Conservation (phyloP, 2,797 vertebrate species). For the Pogoniulus pusillus region DNA sequence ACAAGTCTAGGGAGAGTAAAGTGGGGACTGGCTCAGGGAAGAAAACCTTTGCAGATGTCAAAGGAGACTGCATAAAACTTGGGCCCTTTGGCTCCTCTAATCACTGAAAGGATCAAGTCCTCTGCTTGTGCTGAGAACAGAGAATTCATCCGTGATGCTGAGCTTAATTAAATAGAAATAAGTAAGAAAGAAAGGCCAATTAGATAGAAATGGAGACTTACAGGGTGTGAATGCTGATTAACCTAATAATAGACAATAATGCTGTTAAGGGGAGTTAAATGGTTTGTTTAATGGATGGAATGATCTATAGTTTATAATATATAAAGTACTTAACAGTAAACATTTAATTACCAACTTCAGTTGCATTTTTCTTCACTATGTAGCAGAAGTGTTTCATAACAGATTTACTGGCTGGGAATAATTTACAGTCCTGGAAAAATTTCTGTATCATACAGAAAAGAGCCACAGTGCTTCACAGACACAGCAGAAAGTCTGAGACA, state of each 20-base stretch:
- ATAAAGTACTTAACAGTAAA: constrained; percentile 71
- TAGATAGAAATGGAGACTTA: constrained; percentile 60
- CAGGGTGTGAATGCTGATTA: constrained; percentile 67
- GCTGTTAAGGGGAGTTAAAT: constrained; percentile 56
- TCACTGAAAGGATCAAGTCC: background rate
- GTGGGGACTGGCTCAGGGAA: background rate
- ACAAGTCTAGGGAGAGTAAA: background rate
- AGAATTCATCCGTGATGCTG: constrained; percentile 41
- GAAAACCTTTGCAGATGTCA: background rate
- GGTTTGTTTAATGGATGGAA: constrained; percentile 63
- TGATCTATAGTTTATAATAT: constrained; percentile 56
- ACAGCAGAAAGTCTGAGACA: background rate
- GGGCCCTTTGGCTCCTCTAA: rapidly evolving
- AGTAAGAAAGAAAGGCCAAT: constrained; percentile 60
- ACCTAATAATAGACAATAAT: constrained; percentile 71
- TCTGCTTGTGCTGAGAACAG: constrained; percentile 30
- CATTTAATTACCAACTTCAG: constrained; percentile 69
- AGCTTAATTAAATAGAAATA: constrained; percentile 72
- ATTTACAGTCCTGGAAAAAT: constrained; percentile 47
- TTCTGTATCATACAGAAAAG: background rate
- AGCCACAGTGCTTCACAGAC: background rate
- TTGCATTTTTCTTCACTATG: constrained; percentile 53
- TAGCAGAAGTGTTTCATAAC: constrained; percentile 37
- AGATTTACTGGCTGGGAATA: constrained; percentile 32
- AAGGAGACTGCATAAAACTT: background rate